Evolutionary conservation across 2,797 vertebrate genomes (phyloP), one percentile per base, ranked within the genome.

Genomic region (Emydoidea blandingii): DNA sequence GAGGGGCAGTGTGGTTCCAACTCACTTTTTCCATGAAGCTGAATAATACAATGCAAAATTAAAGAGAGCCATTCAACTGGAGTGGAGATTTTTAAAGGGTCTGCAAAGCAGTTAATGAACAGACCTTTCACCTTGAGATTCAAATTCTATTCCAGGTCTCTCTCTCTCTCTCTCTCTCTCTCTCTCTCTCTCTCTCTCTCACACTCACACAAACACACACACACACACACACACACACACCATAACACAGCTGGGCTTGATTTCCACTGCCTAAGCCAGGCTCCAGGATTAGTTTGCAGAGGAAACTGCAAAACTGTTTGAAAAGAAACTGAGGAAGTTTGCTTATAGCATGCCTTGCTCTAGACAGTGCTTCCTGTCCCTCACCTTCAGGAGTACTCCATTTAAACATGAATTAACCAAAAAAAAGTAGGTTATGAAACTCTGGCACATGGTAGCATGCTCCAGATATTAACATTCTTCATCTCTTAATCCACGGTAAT

Each of bases 401-500:
- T 49, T 14, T 78, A 78, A 44, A 49, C 41, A 29, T 78, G 44
- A 18, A 49, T 29, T 29, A 29, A 78, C 12, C 11, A 57, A 12
- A 27, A 12, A 76, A 49, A 44, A 12, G 82, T 84, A 59, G 62
- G 72, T 23, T 92, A 44, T 80, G 84, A 89, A 87, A 92, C 15
- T 37, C 87, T 88, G 78, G 12, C 0, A 0, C 53, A 83, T 12
- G 72, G 80, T 81, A 83, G 12, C 47, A 14, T 59, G 76, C 85
- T 79, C 85, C 83, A 82, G 50, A 87, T 90, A n/a, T 2, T 47
- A 95, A 44, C 34, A 2, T 25, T 15, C 8, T 53, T 91, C 90
- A 57, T 68, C n/a, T 72, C 65, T 91, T 93, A 57, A 83, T 89
- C 62, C 25, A 54, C 37, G 52, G 11, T 29, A 31, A 91, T 88